Evolutionary conservation across 2,888 invertebrate genomes (phyloP).

Genomic region (Leptopilina syphax): DNA sequence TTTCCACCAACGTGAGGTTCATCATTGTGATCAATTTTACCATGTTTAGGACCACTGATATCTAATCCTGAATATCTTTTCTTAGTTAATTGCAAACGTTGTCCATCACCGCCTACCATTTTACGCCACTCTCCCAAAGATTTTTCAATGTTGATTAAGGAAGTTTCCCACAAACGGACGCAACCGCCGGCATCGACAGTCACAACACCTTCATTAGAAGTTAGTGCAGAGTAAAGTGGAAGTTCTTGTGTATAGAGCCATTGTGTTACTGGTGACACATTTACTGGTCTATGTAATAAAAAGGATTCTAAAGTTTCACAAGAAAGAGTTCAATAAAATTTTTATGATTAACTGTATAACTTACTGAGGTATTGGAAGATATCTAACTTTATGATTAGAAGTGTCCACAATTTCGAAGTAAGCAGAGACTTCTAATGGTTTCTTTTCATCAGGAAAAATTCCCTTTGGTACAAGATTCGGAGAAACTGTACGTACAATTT

Average conservation of each 20-base stretch:
- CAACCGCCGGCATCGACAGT: conserved; percentile 80
- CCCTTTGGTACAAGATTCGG: conserved; percentile 62
- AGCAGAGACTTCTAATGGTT: conserved; percentile 64
- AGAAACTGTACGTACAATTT: conserved; percentile 67
- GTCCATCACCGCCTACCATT: conserved; percentile 72
- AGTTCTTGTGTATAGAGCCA: conserved; percentile 77
- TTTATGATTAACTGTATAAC: conserved; percentile 45
- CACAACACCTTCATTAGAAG: conserved; percentile 77
- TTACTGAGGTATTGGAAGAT: conserved; percentile 79
- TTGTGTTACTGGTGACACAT: conserved; percentile 74
- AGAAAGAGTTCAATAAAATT: conserved; percentile 6
- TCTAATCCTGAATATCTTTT: conserved; percentile 83
- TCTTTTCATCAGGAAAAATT: conserved; percentile 57
- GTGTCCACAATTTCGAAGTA: conserved; percentile 80
- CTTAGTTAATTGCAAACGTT: conserved; percentile 86
- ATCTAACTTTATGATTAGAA: conserved; percentile 76
- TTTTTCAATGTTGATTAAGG: conserved; percentile 74
- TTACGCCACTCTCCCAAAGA: conserved; percentile 77
- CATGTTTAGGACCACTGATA: conserved; percentile 91
- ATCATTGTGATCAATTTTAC: conserved; percentile 92
- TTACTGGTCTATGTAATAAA: conserved; percentile 61
- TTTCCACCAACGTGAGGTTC: conserved; percentile 97
- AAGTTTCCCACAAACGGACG: conserved; percentile 79
- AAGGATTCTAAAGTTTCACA: neutral
- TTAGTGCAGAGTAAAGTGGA: conserved; percentile 75